Conservation (phyloP, 2,113 vertebrate genomes). For the Notothenia rossii region DNA sequence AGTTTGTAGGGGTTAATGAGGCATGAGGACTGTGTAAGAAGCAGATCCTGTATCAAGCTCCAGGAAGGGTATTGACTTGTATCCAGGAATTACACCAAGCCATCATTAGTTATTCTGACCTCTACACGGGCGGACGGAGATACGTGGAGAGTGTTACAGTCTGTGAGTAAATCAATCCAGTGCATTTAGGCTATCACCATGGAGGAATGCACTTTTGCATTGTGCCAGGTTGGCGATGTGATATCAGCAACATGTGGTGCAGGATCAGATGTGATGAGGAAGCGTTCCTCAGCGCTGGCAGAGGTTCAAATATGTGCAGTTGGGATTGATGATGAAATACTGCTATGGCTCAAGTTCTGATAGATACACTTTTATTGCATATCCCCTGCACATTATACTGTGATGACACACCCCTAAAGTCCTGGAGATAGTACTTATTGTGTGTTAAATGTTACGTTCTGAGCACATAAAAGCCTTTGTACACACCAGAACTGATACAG, state of each 20-base stretch:
- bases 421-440: no score
- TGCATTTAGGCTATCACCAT: slow-evolving; percentile 7
- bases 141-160: slow-evolving; percentile 22
- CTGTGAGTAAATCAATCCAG: slow-evolving; percentile 32
- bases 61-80: slow-evolving; percentile 28
- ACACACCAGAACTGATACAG: background rate
- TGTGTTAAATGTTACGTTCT: background rate
- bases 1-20: slow-evolving; percentile 20
- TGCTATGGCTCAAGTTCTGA: background rate
- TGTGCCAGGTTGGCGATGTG: slow-evolving; percentile 2
- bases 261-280: slow-evolving; percentile 18
- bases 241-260: slow-evolving; percentile 19
- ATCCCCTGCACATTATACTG: background rate
- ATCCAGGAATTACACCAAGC: slow-evolving; percentile 41
- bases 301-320: background rate
- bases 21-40: background rate
- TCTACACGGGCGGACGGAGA: slow-evolving; percentile 15
- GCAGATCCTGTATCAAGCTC: slow-evolving; percentile 20
- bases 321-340: slow-evolving; percentile 16
- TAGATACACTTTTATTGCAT: background rate
- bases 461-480: background rate
- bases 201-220: slow-evolving; percentile 10
- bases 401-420: no score
- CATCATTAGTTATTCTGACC: slow-evolving; percentile 49
- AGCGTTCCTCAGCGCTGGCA: background rate